Evolutionary conservation across 2,113 vertebrate species (phyloP).

Genomic region (Cyanoliseus patagonus): DNA sequence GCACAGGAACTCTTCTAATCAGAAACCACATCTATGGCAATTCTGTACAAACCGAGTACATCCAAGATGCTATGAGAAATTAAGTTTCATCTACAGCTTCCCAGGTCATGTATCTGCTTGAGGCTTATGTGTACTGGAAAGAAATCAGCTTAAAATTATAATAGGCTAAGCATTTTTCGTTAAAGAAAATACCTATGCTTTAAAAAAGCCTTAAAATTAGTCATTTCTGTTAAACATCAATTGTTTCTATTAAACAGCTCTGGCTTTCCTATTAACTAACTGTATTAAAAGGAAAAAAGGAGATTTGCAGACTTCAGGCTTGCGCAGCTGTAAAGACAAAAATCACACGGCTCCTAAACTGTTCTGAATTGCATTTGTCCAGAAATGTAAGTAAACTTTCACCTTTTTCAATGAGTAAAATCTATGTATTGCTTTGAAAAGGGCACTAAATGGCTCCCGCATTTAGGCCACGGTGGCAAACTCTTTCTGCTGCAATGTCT

Average conservation of each 20-base stretch:
- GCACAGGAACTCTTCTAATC: not conserved
- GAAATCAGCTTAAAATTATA: not conserved
- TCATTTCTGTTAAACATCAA: not conserved
- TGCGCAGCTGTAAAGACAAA: not conserved
- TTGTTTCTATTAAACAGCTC: not conserved
- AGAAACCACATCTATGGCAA: not conserved
- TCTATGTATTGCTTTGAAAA: conserved; percentile 54
- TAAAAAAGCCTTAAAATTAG: not conserved
- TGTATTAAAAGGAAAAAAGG: not conserved
- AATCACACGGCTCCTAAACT: not conserved
- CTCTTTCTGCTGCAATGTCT: not conserved
- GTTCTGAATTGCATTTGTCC: conserved; percentile 28
- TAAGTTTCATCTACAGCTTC: not conserved
- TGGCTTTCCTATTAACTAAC: not conserved
- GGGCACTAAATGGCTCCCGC: conserved; percentile 30
- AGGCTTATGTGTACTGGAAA: not conserved
- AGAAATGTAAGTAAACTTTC: conserved; percentile 32
- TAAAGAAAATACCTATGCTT: not conserved
- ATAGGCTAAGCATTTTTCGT: not conserved
- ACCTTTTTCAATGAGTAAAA: conserved; percentile 45
- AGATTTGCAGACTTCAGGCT: not conserved
- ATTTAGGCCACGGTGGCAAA: conserved; percentile 27
- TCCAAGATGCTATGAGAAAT: not conserved
- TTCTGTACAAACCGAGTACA: not conserved
- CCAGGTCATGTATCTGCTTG: not conserved